A percentile compares a stretch with the other conserved stretches of the same genome.
These are phyloP conservation scores for Canis aureus DNA, from an alignment of 2,113 vertebrate species.

Conservation along the genomic window DNA sequence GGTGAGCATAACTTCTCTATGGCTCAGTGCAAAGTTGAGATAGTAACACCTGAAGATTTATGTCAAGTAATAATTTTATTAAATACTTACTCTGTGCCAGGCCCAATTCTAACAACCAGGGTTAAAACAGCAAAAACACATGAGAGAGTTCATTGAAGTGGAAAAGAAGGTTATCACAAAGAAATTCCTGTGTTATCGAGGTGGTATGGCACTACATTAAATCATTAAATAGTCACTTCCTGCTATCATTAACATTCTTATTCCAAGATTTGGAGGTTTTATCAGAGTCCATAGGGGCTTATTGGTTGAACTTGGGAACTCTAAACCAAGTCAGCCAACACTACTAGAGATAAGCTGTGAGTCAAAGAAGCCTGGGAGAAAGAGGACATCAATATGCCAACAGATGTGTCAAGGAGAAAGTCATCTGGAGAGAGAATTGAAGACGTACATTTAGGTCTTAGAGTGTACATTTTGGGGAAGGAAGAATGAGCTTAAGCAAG, in stretches of 20 bases:
- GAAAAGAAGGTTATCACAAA: not conserved
- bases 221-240: too few relatives aligned
- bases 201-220: too few relatives aligned
- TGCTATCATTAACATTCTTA: not conserved
- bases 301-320: not conserved
- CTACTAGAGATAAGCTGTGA: not conserved
- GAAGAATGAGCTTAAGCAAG: not conserved
- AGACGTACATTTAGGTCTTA: not conserved
- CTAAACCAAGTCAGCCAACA: not conserved
- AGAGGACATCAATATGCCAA: not conserved
- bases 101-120: not conserved
- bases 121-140: not conserved
- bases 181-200: not conserved
- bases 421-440: too few relatives aligned
- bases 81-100: not conserved
- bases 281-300: not conserved
- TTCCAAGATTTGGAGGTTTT: not conserved
- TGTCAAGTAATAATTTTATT: too few relatives aligned
- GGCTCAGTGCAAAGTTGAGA: not conserved
- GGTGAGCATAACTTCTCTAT: not conserved
- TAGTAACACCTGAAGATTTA: not conserved
- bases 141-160: fast-evolving
- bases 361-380: not conserved
- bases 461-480: not conserved
- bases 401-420: not conserved